Percentiles rank a stretch among this genome's conserved stretches.
phyloP scores from a whole-genome alignment of 2,888 invertebrate species.

The Fabriciana adippe region DNA sequence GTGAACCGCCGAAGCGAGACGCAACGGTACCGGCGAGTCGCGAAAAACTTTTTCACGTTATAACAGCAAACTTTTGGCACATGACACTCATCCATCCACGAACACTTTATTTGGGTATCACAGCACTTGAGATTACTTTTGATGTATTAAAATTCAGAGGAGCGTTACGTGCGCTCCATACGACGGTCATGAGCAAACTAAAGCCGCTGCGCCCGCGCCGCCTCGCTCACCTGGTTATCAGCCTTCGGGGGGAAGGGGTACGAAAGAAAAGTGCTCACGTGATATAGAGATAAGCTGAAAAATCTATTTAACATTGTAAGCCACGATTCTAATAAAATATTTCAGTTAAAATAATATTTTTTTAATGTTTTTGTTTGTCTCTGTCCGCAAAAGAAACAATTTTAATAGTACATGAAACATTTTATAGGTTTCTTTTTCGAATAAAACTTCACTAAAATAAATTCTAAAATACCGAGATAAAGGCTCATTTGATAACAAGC shows the following conservation, averaged over 20 bases:
- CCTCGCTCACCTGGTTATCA: conserved; percentile 69
- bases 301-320: conserved; percentile 47
- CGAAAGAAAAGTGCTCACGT: conserved; percentile 74
- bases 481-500: conserved; percentile 8
- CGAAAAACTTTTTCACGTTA: conserved; percentile 51
- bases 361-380: conserved; percentile 11
- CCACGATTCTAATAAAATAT: conserved; percentile 4
- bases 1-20: conserved; percentile 73
- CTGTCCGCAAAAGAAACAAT: background rate
- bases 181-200: conserved; percentile 64
- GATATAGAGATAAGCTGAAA: conserved; percentile 63
- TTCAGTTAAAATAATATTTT: conserved; percentile 25
- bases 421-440: background rate
- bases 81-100: conserved; percentile 38
- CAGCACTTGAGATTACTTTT: conserved; percentile 39
- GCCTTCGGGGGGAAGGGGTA: conserved; percentile 65
- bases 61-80: conserved; percentile 52
- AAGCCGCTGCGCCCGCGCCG: conserved; percentile 73
- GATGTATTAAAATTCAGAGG: conserved; percentile 11
- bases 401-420: background rate
- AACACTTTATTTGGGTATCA: conserved; percentile 32
- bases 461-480: conserved; percentile 2
- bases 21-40: conserved; percentile 65
- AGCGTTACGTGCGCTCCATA: conserved; percentile 54
- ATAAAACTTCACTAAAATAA: background rate